Evolutionary conservation across 2,797 vertebrate species (phyloP).

Genomic region (Anabacerthia variegaticeps): DNA sequence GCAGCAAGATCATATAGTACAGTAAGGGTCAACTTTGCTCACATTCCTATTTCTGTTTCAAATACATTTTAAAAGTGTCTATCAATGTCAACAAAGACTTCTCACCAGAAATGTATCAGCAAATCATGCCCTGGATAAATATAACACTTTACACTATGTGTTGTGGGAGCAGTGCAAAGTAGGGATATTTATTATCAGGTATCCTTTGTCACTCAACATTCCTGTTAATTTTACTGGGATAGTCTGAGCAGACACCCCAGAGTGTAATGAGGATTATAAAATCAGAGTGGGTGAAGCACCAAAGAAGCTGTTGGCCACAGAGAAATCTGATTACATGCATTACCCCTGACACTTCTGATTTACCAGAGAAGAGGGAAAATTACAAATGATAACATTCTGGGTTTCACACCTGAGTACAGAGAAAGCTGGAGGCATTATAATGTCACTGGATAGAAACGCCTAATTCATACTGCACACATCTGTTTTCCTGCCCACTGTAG

Average conservation of each 20-base stretch:
- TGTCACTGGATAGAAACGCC: background rate
- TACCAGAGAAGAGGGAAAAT: constrained; percentile 10
- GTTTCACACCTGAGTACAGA: constrained; percentile 30
- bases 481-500: background rate
- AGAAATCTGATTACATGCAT: constrained; percentile 38
- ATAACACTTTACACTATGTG: background rate
- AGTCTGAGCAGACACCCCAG: background rate
- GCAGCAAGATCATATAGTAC: background rate
- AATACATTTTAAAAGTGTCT: background rate
- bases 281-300: background rate
- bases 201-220: background rate
- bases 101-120: background rate
- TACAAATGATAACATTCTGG: constrained; percentile 7
- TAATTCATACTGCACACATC: background rate
- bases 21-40: background rate
- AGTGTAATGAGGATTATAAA: background rate
- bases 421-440: background rate
- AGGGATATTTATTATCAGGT: background rate
- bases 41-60: background rate
- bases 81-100: background rate
- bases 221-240: background rate
- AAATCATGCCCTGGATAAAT: background rate
- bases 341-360: constrained; percentile 33
- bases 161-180: background rate
- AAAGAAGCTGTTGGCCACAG: background rate